Conservation (phyloP, 1,140 invertebrate genomes). For the Drosophila bocki region DNA sequence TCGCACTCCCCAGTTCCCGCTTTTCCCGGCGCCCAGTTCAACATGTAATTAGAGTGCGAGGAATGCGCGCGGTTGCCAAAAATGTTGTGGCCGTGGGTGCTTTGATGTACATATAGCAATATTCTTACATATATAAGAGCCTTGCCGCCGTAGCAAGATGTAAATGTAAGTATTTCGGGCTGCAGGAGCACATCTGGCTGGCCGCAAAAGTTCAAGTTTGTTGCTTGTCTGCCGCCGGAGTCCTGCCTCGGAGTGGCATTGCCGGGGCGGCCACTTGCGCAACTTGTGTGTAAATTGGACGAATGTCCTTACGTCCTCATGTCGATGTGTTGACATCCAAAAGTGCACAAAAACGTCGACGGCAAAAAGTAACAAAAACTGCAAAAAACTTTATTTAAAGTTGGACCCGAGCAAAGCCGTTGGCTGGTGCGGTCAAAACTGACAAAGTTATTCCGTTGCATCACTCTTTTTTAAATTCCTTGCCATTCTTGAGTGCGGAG, state of each 20-base stretch:
- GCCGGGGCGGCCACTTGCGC: conserved; percentile 17
- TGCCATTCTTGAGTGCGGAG: neutral
- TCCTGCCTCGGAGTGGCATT: conserved; percentile 60
- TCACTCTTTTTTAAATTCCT: conserved; percentile 18
- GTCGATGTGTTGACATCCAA: conserved; percentile 80
- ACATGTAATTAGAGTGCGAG: conserved; percentile 79
- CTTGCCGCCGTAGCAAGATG: conserved; percentile 44
- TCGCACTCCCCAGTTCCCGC: neutral
- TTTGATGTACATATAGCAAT: conserved; percentile 55
- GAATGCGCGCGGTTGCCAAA: conserved; percentile 71
- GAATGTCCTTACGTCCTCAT: conserved; percentile 71
- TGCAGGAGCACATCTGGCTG: conserved; percentile 58
- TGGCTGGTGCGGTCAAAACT: conserved; percentile 35
- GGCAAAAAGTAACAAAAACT: conserved; percentile 15
- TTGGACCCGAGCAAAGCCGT: conserved; percentile 35
- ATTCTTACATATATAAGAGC: neutral
- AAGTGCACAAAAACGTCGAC: conserved; percentile 59
- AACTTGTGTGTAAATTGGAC: conserved; percentile 79
- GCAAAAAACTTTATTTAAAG: conserved; percentile 60
- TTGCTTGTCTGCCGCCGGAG: conserved; percentile 67
- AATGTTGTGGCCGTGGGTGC: conserved; percentile 77
- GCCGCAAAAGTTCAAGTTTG: conserved; percentile 81
- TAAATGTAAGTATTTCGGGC: conserved; percentile 29
- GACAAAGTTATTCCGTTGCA: conserved; percentile 34
- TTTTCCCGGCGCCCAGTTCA: conserved; percentile 37